A percentile compares a stretch with the other conserved stretches of the same genome.
These are phyloP conservation scores for Stomatorhinus walkeri DNA, from an alignment of 2,797 vertebrate species.

Conservation along the genomic window DNA sequence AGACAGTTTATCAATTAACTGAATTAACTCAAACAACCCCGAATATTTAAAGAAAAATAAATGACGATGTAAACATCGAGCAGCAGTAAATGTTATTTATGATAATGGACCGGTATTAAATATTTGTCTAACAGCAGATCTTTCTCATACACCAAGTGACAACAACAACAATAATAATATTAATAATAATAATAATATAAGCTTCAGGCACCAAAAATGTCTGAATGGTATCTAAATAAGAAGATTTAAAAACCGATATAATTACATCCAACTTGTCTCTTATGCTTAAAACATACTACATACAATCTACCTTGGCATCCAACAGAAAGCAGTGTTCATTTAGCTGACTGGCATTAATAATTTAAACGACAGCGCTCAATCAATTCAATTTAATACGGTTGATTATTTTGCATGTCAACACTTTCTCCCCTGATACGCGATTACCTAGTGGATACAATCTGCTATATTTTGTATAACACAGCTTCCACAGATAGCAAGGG, in stretches of 20 bases:
- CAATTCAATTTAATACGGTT: background rate
- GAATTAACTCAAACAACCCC: background rate
- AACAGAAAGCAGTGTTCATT: background rate
- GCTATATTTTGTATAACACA: background rate
- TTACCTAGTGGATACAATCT: background rate
- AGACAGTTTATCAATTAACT: background rate
- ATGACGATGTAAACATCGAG: background rate
- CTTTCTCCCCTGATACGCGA: background rate
- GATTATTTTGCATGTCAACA: background rate
- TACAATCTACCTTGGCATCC: background rate
- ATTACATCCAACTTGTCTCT: background rate
- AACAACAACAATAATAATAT: background rate
- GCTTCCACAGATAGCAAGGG: background rate
- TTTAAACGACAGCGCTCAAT: background rate
- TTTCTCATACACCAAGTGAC: background rate
- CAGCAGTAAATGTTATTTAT: background rate
- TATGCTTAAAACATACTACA: background rate
- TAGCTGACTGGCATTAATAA: background rate
- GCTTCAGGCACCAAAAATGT: background rate
- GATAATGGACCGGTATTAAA: background rate
- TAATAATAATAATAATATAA: background rate
- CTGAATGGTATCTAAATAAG: background rate
- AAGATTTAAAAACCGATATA: background rate
- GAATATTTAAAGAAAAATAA: background rate
- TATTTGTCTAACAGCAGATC: background rate